Evolutionary conservation across 2,888 invertebrate genomes (phyloP), one percentile per base, ranked within the genome.

Genomic region (Hirtodrosophila alboralis): DNA sequence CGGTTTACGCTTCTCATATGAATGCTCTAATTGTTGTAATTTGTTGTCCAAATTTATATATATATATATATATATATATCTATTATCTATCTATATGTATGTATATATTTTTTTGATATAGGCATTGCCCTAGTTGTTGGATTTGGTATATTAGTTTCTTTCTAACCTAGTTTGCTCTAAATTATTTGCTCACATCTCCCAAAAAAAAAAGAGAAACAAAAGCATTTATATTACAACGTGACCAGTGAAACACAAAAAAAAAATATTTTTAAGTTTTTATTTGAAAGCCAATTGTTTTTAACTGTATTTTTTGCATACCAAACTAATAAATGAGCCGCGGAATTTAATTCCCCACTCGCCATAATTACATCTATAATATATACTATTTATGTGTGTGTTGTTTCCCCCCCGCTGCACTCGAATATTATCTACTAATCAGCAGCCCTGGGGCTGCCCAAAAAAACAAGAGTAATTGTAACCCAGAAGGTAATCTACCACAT

Each of bases 291-390:
- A 75, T 72, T 79, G 72, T 71, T 74, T n/a, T 84, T 79, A 84
- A 80, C 54, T 76, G 58, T 71, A 79, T 59, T 75, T 56, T 49
- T 65, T 66, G 72, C 72, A 76, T 74, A 77, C 75, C 74, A 84
- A 86, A 80, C 86, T 80, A 80, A 80, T 86, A 80, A 84, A 86
- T 60, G 85, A 81, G 78, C 66, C 51, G 53, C 49, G 79, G 79
- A 79, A 85, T 79, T 28, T 4, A 67, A 85, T 79, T 81, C 79
- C 71, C 41, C 30, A 74, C 70, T 70, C 74, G 64, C 81, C 67
- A 80, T 74, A 74, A 59, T 52, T 60, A 52, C 18, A 18, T 44
- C 49, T 23, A 38, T 28, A n/a, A 38, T 38, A 16, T 26, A 16
- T 14, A 21, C 23, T 18, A 18, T 18, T n/a, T 41, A 30, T 73